Conservation (phyloP, 2,797 vertebrate species). For the Morelia viridis region DNA sequence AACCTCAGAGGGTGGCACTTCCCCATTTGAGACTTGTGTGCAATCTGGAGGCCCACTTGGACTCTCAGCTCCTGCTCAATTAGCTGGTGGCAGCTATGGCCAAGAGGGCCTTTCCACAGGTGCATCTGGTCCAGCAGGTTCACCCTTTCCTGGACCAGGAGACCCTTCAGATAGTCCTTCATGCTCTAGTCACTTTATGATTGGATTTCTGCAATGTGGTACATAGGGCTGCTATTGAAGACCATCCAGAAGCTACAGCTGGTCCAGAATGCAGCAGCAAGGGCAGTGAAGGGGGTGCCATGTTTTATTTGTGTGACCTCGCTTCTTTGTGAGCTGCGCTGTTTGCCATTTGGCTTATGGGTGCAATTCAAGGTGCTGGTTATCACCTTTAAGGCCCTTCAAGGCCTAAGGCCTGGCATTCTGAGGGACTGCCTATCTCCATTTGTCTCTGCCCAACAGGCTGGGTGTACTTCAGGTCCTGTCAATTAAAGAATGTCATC, state of each 20-base stretch:
- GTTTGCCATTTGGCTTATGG: not conserved
- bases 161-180: not conserved
- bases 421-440: not conserved
- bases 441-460: not conserved
- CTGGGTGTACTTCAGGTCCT: not conserved
- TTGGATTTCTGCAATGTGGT: not conserved
- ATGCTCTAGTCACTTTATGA: not conserved
- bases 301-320: not conserved
- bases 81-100: not conserved
- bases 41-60: not conserved
- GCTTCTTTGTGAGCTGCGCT: not conserved
- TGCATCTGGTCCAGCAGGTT: not conserved
- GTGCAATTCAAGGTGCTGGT: not conserved
- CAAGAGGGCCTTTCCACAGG: not conserved
- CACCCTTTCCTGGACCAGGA: not conserved
- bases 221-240: not conserved
- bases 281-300: not conserved
- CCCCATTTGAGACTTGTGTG: not conserved
- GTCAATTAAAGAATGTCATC: not conserved
- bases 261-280: not conserved
- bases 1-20: not conserved
- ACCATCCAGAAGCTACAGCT: not conserved
- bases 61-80: not conserved
- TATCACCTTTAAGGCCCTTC: not conserved
- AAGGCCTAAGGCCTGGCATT: not conserved